Conservation (phyloP, 2,113 vertebrate species). For the Sinocyclocheilus maitianheensis region DNA sequence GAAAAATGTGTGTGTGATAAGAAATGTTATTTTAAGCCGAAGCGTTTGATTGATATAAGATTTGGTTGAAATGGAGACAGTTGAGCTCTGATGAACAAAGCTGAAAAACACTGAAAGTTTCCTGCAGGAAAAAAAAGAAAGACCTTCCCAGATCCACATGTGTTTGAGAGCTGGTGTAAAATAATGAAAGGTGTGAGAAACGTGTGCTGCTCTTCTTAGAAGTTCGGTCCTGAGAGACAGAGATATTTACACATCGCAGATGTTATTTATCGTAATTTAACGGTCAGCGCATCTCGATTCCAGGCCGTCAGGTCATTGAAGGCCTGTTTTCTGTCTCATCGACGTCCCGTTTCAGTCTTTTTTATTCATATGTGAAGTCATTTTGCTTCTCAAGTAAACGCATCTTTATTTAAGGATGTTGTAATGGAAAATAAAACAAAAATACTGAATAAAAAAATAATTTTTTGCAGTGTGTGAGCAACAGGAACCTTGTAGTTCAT, state of each 20-base stretch:
- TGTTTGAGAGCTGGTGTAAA: neutral
- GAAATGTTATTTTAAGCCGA: neutral
- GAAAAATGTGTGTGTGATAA: neutral
- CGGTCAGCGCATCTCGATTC: neutral
- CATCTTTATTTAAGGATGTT: neutral
- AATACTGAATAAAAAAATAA: neutral
- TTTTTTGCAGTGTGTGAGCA: neutral
- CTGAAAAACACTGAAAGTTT: neutral
- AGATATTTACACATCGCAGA: neutral
- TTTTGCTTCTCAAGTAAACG: neutral
- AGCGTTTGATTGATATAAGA: neutral
- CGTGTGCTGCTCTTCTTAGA: neutral
- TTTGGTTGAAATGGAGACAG: neutral
- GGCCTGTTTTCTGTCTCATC: neutral
- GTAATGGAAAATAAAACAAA: neutral
- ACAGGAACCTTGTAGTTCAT: neutral
- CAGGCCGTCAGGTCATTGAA: neutral
- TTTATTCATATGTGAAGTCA: too few relatives aligned
- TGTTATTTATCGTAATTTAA: neutral
- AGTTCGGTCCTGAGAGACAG: neutral
- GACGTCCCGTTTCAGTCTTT: too few relatives aligned
- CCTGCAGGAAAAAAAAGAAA: neutral
- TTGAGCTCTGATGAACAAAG: neutral
- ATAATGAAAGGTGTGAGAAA: neutral
- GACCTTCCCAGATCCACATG: neutral